Base-by-base conservation (phyloP, 2,797 vertebrate species). In the Coregonus ussuriensis region DNA sequence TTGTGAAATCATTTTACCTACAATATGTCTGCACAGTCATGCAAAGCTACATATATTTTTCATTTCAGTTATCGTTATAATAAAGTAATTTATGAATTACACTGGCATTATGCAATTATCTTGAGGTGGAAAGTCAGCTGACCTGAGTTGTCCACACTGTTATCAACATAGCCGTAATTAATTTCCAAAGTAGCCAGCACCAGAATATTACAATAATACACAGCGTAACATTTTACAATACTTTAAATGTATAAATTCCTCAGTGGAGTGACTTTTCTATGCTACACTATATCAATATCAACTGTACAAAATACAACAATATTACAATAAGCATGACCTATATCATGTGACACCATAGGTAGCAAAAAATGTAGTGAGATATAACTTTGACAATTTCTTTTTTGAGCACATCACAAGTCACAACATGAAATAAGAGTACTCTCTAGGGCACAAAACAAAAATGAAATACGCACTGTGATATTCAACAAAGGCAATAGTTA, bases 291-390 rank as follows among this genome's bases (percentile, higher is more conserved):
- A 31, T 6, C 13, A 33, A 68, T 47, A 13, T 47, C 66, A 68
- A 37, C 63, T 66, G 33, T 33, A 66, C 11, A 66, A 66, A 66
- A 66, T 6, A 68, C 70, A 71, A 51, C 47, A 52, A 52, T 71
- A 71, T 31, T 14, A 63, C 51, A 71, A 71, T 29, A 25, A 29
- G 25, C 21, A 52, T 16, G 4, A 68, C 31, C 33, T 37, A 37
- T 33, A 68, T 33, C 5, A 68, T 9, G 41, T 13, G 41, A 47
- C 6, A 21, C 1, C 41, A 63, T 62, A 62, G 6, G 21, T 29
- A 63, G 59, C 3, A 29, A 63, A 63, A 63, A 25, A 63, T 25
- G 2, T 18, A 29, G n/a, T 5, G 21, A 25, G 59, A 62, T 21
- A 62, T 62, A 9, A 25, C 21, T 63, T 59, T 6, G 21, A 11